Base-by-base conservation (phyloP, 37 sponge, comb jelly and placozoan genomes). In the Bolinopsis microptera region DNA sequence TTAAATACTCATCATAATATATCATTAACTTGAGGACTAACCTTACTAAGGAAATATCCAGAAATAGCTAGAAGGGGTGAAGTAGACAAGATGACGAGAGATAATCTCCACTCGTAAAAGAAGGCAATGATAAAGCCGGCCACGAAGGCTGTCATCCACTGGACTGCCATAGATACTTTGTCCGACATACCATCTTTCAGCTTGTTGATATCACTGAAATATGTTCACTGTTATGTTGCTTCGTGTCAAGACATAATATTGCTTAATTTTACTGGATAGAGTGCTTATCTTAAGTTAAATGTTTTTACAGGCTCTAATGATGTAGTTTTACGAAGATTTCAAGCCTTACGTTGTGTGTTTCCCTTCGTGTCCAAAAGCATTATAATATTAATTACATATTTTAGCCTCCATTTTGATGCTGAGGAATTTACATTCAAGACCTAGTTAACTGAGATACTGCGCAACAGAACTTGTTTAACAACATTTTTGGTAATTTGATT, bases 131-230 rank as follows among this genome's bases (percentile, higher is more conserved):
- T 68, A 27, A 95, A 96, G 0, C 97, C 97, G 38, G 95, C 68
- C 2, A 96, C 13, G 37, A 97, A 97, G 27, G 98, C 94, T 30
- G 94, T 61, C 32, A 93, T 26, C 93, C 95, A 95, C 38, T 94
- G 95, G 23, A 96, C 68, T 61, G 96, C 95, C 8, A 96, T 38
- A 9, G 94, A 95, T 1, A 95, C 94, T 75, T 97, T 97, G 95
- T 98, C 97, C 23, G 97, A 98, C 23, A 96, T 97, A 0, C 98
- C 98, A 76, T 97, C 92, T 92, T 98, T 96, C 9, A 98, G 96
- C 94, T 97, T 98, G 90, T 97, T 96, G 35, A 97, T 94, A 69
- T 96, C 98, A 94, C 98, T 48, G 61, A 48, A 13, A 13, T 48
- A 48, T n/a, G n/a, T n/a, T n/a, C n/a, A n/a, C n/a, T n/a, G n/a